phyloP scores from a whole-genome alignment of 2,888 invertebrate genomes.

The Lasioglossum leucozonium region DNA sequence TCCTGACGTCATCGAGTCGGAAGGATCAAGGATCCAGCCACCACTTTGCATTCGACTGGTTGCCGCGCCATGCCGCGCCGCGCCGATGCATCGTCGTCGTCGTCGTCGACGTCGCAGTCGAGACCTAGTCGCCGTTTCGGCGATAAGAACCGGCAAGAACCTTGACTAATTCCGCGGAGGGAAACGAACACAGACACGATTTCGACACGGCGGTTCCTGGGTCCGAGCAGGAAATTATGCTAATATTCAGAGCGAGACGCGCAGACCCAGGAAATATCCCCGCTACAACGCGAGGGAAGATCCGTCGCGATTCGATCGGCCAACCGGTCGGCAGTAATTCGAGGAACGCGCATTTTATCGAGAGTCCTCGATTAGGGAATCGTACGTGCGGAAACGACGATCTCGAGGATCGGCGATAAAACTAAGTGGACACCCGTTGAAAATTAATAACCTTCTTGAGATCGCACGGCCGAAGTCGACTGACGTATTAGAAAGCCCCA shows the following conservation, averaged over 20 bases:
- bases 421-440: background rate
- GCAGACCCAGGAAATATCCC: slow-evolving; percentile 76
- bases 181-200: background rate
- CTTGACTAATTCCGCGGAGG: background rate
- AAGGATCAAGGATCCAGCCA: slow-evolving; percentile 72
- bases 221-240: slow-evolving; percentile 67
- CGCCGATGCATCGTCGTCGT: slow-evolving; percentile 21
- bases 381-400: slow-evolving; percentile 42
- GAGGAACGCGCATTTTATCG: slow-evolving; percentile 29
- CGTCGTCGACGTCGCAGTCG: background rate
- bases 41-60: slow-evolving; percentile 47
- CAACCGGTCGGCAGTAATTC: slow-evolving; percentile 16
- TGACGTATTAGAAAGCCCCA: too few relatives aligned
- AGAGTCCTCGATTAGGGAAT: slow-evolving; percentile 27
- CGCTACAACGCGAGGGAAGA: slow-evolving; percentile 60
- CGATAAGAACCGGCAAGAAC: background rate
- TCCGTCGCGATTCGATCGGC: slow-evolving; percentile 44
- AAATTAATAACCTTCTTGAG: background rate
- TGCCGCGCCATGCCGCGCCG: background rate
- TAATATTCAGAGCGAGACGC: slow-evolving; percentile 61
- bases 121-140: slow-evolving; percentile 12
- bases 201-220: background rate
- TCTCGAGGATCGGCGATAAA: slow-evolving; percentile 10
- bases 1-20: slow-evolving; percentile 72
- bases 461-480: background rate